A percentile compares a stretch with the other conserved stretches of the same genome.
These are phyloP conservation scores for Laodelphax striatellus DNA, from an alignment of 1,140 invertebrate species.

Conservation along the genomic window DNA sequence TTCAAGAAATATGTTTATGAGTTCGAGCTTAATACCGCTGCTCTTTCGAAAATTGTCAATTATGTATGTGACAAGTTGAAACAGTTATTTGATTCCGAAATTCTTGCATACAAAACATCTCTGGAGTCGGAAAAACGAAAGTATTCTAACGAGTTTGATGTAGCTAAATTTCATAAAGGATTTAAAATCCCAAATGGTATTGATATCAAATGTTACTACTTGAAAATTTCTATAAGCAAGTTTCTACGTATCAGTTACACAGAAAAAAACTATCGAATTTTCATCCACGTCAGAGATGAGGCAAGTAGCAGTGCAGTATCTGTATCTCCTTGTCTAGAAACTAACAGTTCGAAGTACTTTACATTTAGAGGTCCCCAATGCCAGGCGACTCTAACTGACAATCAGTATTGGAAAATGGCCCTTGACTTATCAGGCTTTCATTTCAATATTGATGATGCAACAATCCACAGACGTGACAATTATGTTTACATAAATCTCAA, in stretches of 20 bases:
- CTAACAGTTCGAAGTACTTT: background rate
- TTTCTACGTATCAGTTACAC: constrained; percentile 2
- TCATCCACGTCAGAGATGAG: background rate
- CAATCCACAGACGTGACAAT: background rate
- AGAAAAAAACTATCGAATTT: constrained; percentile 1
- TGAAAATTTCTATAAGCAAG: background rate
- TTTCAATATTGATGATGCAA: background rate
- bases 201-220: constrained; percentile 2
- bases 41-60: background rate
- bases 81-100: background rate
- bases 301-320: background rate
- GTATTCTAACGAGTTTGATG: too few species aligned
- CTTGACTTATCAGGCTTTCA: background rate
- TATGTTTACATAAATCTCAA: background rate
- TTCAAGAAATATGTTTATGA: too few species aligned
- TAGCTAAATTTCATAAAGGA: too few species aligned
- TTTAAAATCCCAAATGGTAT: background rate
- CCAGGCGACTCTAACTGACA: background rate
- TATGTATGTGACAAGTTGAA: constrained; percentile 7
- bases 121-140: too few species aligned
- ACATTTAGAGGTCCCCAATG: constrained; percentile 2
- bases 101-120: too few species aligned
- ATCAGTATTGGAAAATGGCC: constrained; percentile 6
- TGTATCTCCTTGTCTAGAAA: background rate
- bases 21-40: too few species aligned